Percentiles rank a stretch among this genome's conserved stretches.
phyloP scores from a whole-genome alignment of 2,113 vertebrate species.

The Eclectus roratus region DNA sequence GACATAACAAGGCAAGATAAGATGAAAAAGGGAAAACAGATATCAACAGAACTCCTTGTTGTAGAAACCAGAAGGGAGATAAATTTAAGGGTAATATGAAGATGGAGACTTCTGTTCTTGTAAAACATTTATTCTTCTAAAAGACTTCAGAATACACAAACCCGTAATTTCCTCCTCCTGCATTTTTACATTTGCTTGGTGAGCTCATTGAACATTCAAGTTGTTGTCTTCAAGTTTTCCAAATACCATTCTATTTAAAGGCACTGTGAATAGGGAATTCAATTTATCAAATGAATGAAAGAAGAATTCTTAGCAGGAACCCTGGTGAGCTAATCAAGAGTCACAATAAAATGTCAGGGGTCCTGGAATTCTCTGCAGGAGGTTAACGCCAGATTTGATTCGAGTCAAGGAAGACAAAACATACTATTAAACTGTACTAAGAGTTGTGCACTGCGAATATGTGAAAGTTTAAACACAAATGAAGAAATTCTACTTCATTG shows the following conservation, averaged over 20 bases:
- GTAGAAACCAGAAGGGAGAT: background rate
- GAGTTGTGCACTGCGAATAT: background rate
- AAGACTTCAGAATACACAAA: background rate
- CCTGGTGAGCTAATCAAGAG: constrained; percentile 67
- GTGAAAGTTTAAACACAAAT: constrained; percentile 2
- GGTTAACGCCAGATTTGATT: constrained; percentile 58
- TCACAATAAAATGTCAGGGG: constrained; percentile 68
- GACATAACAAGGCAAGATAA: background rate
- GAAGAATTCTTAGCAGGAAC: constrained; percentile 67
- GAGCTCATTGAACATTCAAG: constrained; percentile 53
- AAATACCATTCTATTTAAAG: constrained; percentile 70
- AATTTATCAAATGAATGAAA: constrained; percentile 65
- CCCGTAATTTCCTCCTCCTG: background rate
- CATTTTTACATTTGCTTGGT: constrained; percentile 24
- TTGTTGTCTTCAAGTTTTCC: constrained; percentile 42
- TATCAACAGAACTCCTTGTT: background rate
- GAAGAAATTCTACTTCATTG: background rate
- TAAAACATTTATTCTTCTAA: background rate
- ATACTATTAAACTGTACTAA: background rate
- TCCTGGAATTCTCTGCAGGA: constrained; percentile 63
- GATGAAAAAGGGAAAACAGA: background rate
- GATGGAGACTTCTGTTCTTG: background rate
- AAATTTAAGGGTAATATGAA: background rate
- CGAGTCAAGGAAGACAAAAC: constrained; percentile 40
- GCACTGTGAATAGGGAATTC: constrained; percentile 64